Percentiles rank a stretch among this genome's conserved stretches.
These are phyloP conservation scores for Conus ventricosus DNA, from an alignment of 1,140 invertebrate genomes.

Conservation along the genomic window DNA sequence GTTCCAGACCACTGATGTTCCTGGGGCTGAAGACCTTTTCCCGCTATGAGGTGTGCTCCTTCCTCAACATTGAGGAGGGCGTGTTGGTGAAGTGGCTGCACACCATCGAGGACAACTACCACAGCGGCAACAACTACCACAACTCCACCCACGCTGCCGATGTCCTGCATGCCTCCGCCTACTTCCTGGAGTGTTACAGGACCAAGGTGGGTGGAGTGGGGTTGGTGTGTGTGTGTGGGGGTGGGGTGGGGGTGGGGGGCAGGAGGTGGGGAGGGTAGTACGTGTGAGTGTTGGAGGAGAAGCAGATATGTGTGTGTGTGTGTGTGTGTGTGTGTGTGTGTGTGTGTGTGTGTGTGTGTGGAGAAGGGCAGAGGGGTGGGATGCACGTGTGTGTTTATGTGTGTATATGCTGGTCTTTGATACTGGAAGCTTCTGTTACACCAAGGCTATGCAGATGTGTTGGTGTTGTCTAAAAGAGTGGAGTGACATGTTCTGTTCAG, in stretches of 20 bases:
- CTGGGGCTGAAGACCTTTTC: conserved; percentile 89
- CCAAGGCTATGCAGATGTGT: no score
- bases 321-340: no score
- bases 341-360: no score
- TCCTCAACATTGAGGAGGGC: conserved; percentile 88
- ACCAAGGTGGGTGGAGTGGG: conserved; percentile 77
- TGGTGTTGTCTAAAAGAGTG: no score
- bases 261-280: not conserved
- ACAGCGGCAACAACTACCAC: conserved; percentile 71
- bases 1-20: conserved; percentile 86
- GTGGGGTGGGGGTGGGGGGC: not conserved
- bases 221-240: not conserved
- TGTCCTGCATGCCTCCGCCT: conserved; percentile 74
- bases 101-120: conserved; percentile 71
- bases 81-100: conserved; percentile 90
- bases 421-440: not conserved
- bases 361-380: no score
- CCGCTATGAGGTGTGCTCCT: conserved; percentile 87
- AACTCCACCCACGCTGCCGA: conserved; percentile 76
- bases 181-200: conserved; percentile 87
- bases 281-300: no score
- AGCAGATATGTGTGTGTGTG: no score
- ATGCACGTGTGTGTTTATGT: not conserved
- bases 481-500: no score
- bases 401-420: not conserved